A percentile compares a stretch with the other conserved stretches of the same genome.
Conservation (phyloP, 2,113 vertebrate species). For the Psettodes erumei region DNA sequence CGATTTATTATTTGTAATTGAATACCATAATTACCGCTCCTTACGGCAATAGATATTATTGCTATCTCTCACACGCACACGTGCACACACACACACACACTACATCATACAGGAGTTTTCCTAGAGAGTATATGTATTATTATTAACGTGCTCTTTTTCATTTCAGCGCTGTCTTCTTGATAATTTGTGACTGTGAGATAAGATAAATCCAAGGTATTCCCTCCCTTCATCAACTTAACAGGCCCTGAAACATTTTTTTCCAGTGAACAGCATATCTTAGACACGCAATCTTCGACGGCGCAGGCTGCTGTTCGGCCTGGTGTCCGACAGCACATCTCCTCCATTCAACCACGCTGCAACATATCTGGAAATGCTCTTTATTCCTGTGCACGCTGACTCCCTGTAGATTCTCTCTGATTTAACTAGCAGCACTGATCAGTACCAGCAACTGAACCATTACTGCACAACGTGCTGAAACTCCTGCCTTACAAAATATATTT, state of each 20-base stretch:
- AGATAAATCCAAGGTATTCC: not conserved
- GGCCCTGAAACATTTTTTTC: slow-evolving; percentile 20
- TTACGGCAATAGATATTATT: not conserved
- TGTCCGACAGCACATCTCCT: not conserved
- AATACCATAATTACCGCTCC: slow-evolving; percentile 7
- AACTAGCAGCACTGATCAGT: slow-evolving; percentile 5
- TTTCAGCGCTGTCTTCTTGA: not conserved
- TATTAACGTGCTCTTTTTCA: not conserved
- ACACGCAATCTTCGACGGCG: not conserved
- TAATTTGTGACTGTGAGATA: slow-evolving; percentile 1
- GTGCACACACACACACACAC: not conserved
- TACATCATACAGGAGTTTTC: not conserved
- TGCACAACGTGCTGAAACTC: not conserved
- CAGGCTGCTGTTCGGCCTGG: not conserved
- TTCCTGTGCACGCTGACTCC: not conserved
- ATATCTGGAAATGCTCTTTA: not conserved
- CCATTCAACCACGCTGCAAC: not conserved
- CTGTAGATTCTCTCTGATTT: not conserved
- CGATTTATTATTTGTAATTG: slow-evolving; percentile 6
- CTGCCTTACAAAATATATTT: not conserved
- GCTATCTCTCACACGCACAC: not conserved
- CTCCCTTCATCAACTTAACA: not conserved
- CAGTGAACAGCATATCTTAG: not conserved
- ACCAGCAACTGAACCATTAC: not conserved
- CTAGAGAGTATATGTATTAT: not conserved